These are phyloP conservation scores for Nesidiocoris tenuis DNA, from an alignment of 2,888 invertebrate species.

Conservation along the genomic window DNA sequence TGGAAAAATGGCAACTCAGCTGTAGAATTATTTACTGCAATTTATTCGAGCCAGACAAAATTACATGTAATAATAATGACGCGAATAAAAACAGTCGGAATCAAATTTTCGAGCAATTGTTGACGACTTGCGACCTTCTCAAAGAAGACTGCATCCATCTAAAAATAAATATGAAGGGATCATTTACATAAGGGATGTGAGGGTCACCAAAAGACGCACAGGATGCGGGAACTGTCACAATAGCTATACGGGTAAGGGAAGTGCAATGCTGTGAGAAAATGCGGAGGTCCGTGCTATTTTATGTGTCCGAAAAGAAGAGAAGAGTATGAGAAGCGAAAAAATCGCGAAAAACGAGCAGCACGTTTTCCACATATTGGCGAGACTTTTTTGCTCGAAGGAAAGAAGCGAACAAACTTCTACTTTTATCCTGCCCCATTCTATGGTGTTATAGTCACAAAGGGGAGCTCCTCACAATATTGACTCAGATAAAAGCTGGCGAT, in stretches of 20 bases:
- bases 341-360: conserved; percentile 12
- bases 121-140: no score
- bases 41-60: no score
- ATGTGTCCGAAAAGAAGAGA: neutral
- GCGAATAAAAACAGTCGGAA: no score
- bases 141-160: no score
- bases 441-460: conserved; percentile 7
- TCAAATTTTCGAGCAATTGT: no score
- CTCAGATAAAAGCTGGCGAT: conserved; percentile 21
- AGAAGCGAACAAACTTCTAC: conserved; percentile 12
- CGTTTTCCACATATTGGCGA: conserved; percentile 27
- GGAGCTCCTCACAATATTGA: conserved; percentile 22
- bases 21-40: no score
- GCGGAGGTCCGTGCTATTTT: neutral
- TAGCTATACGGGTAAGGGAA: neutral
- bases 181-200: no score
- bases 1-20: no score
- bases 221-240: conserved; percentile 21
- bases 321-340: conserved; percentile 2
- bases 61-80: no score
- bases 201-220: neutral
- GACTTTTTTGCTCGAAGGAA: conserved; percentile 1
- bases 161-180: no score
- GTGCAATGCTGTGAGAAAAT: neutral
- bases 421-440: neutral